phyloP scores from a whole-genome alignment of 2,888 invertebrate species.

The Melangyna quadrimaculata region DNA sequence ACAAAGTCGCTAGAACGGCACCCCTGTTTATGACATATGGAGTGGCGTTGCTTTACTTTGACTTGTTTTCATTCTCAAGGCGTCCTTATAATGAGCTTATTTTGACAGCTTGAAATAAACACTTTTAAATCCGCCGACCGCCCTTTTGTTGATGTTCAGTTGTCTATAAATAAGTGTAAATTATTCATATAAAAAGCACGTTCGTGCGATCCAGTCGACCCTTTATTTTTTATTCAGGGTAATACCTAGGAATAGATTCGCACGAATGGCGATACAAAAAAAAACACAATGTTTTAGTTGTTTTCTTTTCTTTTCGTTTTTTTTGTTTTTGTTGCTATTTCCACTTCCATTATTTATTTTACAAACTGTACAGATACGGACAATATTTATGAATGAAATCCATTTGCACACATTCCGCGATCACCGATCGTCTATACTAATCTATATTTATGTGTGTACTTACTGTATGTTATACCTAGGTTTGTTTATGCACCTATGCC shows the following conservation, averaged over 20 bases:
- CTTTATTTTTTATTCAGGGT: neutral
- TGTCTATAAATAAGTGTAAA: too few species aligned
- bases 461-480: neutral
- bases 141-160: too few species aligned
- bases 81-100: too few species aligned
- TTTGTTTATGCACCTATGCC: neutral
- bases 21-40: too few species aligned
- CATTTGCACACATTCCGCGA: slow-evolving; percentile 53
- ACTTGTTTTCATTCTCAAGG: too few species aligned
- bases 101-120: too few species aligned
- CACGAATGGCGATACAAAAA: slow-evolving; percentile 19
- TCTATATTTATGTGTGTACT: neutral
- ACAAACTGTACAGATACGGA: slow-evolving; percentile 35
- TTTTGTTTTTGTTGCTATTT: slow-evolving; percentile 16
- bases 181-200: neutral
- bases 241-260: slow-evolving; percentile 19
- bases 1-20: too few species aligned
- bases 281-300: slow-evolving; percentile 30
- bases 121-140: too few species aligned
- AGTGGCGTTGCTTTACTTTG: too few species aligned
- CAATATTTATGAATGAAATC: slow-evolving; percentile 65
- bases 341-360: slow-evolving; percentile 54
- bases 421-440: slow-evolving; percentile 28
- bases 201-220: neutral
- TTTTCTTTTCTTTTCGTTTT: neutral